These are phyloP conservation scores for Agelastica alni DNA, from an alignment of 2,888 invertebrate species.

Conservation along the genomic window DNA sequence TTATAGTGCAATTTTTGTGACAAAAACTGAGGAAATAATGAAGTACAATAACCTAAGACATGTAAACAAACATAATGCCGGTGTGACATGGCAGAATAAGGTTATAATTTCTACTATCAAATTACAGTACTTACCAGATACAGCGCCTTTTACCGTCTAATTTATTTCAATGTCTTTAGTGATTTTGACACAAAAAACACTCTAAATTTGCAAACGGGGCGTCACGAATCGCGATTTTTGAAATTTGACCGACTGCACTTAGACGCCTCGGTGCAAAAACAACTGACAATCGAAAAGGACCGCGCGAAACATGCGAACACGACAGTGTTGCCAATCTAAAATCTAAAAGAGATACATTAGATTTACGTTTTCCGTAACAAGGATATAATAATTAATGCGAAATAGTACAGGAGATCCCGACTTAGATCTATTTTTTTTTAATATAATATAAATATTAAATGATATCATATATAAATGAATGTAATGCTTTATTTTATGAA, in stretches of 20 bases:
- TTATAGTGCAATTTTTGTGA: no score
- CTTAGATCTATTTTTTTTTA: no score
- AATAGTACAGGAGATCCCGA: no score
- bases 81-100: background rate
- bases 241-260: conserved; percentile 49
- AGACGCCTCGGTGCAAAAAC: conserved; percentile 51
- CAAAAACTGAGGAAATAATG: no score
- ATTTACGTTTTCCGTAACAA: no score
- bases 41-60: no score
- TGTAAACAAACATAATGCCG: background rate
- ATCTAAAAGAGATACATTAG: no score
- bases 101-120: background rate
- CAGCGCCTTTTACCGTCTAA: conserved; percentile 16
- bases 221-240: conserved; percentile 18
- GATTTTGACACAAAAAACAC: conserved; percentile 25
- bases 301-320: background rate
- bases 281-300: conserved; percentile 37
- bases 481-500: no score
- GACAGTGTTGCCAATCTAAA: background rate
- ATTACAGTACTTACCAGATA: conserved; percentile 3
- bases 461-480: no score
- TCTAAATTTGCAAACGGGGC: conserved; percentile 29
- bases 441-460: no score
- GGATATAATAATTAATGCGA: no score
- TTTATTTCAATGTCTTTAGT: conserved; percentile 25